Base-by-base conservation (phyloP, 2,113 vertebrate genomes). In the Terrapene triunguis region DNA sequence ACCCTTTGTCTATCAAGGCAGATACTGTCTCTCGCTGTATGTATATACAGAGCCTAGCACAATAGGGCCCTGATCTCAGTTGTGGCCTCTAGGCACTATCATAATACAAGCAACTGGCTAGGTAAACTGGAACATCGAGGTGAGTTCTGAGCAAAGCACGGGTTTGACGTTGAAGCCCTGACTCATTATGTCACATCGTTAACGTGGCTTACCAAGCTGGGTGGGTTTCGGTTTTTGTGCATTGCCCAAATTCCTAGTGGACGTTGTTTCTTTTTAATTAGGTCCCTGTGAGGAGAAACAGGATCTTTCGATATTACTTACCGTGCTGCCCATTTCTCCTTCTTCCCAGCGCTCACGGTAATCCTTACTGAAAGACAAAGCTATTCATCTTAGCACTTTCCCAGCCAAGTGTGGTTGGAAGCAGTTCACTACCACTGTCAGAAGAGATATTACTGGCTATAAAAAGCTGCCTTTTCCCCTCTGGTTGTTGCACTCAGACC, bases 361-460 rank as follows among this genome's bases (percentile, higher is more conserved):
- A 98, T 95, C 92, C 96, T 97, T 97, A 97, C 92, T 16, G 96
- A 96, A 97, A 98, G 97, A 97, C 95, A 96, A 96, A 98, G 85
- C 91, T 93, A 97, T 98, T 98, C 92, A 92, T 98, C 98, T 98
- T 97, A 76, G 69, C 76, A 69, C 94, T 54, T 48, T 97, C 92
- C 94, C 94, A 93, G 96, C 95, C 96, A 94, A 96, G 90, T 95
- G 96, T 93, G 94, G 90, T 82, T 97, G 93, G 96, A 98, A 97
- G 96, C 97, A 94, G 84, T 94, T 97, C 92, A 93, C 93, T 96
- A 84, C 94, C 97, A 89, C 97, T 98, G 97, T 98, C 98, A 98
- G 96, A 97, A 98, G 97, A 98, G 98, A 97, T 97, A 98, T 98
- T 98, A 98, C 93, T 92, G 38, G 47, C 97, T 97, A 97, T 97